Evolutionary conservation across 2,888 invertebrate species (phyloP), one percentile per base, ranked within the genome.

Genomic region (Nomada fabriciana): DNA sequence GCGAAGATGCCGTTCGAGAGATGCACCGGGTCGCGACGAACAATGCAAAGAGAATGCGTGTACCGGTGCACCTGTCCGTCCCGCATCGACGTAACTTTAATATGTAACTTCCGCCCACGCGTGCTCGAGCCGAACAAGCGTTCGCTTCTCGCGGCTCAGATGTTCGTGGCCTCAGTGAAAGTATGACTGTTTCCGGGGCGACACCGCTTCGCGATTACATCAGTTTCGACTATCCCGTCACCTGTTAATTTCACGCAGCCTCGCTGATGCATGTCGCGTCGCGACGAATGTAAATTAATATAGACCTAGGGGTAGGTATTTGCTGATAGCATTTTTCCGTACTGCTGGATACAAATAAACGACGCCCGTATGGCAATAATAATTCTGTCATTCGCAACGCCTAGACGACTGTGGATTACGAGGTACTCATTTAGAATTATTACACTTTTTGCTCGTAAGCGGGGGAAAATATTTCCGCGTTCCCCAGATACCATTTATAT

Each of bases 41-140:
- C 83, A 84, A 84, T 84, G 76, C 71, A 71, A 76, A 61, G 77
- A 61, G 75, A 80, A 75, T 59, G 73, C 71, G 74, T 63, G 60
- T 78, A 82, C 77, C 78, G 75, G 75, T 65, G 77, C 82, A 82
- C 82, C 84, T 85, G 86, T 82, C 67, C 69, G 74, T 84, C 82
- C 69, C 67, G 80, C 9, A 83, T 84, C 82, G 84, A 87, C 82
- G 84, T 83, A 85, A 86, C 82, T 83, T 83, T 82, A 86, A 83
- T 82, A 82, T 85, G 84, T 82, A 87, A 89, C 88, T 88, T 89
- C 87, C 88, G 88, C 85, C 88, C 77, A 86, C 88, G 69, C 84
- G 65, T 64, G 50, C 60, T 67, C 78, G 69, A 25, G 68, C 42
- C 53, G 69, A 25, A 47, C 61, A 36, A 42, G 60, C 60, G 47